Base-by-base conservation (phyloP, 2,113 vertebrate species). In the Limanda limanda region DNA sequence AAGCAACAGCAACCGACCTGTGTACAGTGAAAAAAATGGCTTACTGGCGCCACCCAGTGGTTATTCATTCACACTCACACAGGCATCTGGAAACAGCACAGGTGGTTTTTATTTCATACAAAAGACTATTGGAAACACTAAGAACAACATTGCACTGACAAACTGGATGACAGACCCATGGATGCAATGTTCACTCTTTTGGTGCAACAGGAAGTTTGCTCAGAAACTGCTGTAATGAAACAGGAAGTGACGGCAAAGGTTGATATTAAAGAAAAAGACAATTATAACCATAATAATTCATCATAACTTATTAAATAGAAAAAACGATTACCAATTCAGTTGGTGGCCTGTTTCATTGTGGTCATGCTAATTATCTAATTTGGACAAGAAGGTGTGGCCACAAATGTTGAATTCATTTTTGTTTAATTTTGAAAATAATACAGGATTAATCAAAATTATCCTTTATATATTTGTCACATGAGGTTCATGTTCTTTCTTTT, bases 11-110 rank as follows among this genome's bases (percentile, higher is more conserved):
- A 6, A 4, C 17, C 24, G 35, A 37, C 8, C 35, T 37, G 35
- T 9, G 8, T 37, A 9, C 1, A 35, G 14, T 61, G 0, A 5
- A 20, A 2, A 82, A 78, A 71, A 68, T 72, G 1, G 71, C 63
- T 51, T 12, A 62, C 59, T 84, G 71, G 57, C 76, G 73, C 89
- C 91, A 68, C 5, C 82, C 4, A 84, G 75, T 51, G 91, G 85
- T 25, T 37, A 17, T 10, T 70, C 0, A 48, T 0, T 15, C 54
- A 55, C 56, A 76, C 13, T 77, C 65, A 64, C 66, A 62, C 20
- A n/a, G 7, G 51, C 20, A 14, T 52, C 51, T 52, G 51, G 8
- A n/a, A 52, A 48, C 47, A 48, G 4, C 47, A 48, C 14, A 18
- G 47, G 15, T 17, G 18, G 4, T 20, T 14, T 17, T 14, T 47